Evolutionary conservation across 1,140 invertebrate species (phyloP).

Genomic region (Uloborus diversus): DNA sequence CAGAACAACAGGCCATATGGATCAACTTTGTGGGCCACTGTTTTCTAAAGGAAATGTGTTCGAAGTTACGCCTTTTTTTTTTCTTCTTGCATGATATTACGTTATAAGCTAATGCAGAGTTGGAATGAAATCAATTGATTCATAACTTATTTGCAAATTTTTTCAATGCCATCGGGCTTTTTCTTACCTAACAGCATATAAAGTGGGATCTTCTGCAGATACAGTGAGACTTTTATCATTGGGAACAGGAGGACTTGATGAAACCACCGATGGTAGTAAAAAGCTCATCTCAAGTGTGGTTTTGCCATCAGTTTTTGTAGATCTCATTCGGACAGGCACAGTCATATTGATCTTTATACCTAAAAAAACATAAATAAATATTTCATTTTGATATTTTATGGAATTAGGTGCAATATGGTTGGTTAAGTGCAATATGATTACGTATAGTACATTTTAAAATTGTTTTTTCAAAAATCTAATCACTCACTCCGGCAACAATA

Average conservation of each 20-base stretch:
- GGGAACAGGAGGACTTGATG: constrained; percentile 8
- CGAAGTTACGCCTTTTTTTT: too few relatives aligned
- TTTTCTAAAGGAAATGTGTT: too few relatives aligned
- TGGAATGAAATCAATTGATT: too few relatives aligned
- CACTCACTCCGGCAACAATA: too few relatives aligned
- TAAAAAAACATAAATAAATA: too few relatives aligned
- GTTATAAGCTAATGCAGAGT: too few relatives aligned
- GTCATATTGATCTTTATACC: constrained; percentile 25
- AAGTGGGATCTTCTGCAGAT: neutral
- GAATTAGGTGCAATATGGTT: neutral
- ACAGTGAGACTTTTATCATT: neutral
- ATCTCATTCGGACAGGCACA: constrained; percentile 24
- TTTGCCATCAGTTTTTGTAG: neutral
- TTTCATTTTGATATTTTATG: too few relatives aligned
- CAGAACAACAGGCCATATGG: too few relatives aligned
- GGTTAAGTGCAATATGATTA: neutral
- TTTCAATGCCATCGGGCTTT: too few relatives aligned
- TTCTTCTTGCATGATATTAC: too few relatives aligned
- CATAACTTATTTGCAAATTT: too few relatives aligned
- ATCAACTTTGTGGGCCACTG: too few relatives aligned
- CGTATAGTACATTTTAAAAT: neutral
- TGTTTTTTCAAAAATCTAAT: neutral
- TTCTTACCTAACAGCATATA: constrained; percentile 35
- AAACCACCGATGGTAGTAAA: neutral
- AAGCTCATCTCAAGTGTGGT: constrained; percentile 16